Base-by-base conservation (phyloP, 1,140 invertebrate species). In the Elysia chlorotica region DNA sequence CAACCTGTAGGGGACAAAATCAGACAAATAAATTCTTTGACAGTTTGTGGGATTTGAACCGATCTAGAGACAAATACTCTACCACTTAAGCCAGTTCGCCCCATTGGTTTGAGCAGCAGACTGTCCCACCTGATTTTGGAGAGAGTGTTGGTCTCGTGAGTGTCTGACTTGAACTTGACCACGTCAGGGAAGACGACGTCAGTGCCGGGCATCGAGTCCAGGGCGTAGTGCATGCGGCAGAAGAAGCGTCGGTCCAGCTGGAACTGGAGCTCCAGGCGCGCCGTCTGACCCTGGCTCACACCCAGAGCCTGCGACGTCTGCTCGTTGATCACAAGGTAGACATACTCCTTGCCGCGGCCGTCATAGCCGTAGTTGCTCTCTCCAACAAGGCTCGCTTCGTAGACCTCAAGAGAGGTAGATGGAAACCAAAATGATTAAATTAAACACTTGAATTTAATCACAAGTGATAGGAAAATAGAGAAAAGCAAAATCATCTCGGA, bases 131-230 rank as follows among this genome's bases (percentile, higher is more conserved):
- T 76, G 23, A 84, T 72, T 77, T 79, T 82, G 0, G n/a, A n/a
- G n/a, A n/a, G n/a, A n/a, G n/a, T n/a, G 30, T 69, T 73, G 17
- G 81, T 74, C 72, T 74, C 76, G 33, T 81, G 77, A 71, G 79
- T 80, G 59, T 74, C 73, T 23, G 80, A 78, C 53, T 80, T 81
- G 30, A 83, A 77, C 68, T 81, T 84, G 6, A 76, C 73, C 10
- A 85, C 66, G 73, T 85, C 79, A 21, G 85, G 84, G 57, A 86
- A 87, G 21, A 86, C 79, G 21, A 85, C 74, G 54, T 84, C 81
- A 2, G 76, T 80, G 28, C 76, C 73, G n/a, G 76, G 48, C 4
- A 87, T 56, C 41, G 73, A 68, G 73, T 86, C 84, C 21, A 84
- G 59, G 38, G 83, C 82, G 75, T 75, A 82, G 62, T 86, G 84